Base-by-base conservation (phyloP, 2,888 invertebrate genomes). In the Lapara coniferarum region DNA sequence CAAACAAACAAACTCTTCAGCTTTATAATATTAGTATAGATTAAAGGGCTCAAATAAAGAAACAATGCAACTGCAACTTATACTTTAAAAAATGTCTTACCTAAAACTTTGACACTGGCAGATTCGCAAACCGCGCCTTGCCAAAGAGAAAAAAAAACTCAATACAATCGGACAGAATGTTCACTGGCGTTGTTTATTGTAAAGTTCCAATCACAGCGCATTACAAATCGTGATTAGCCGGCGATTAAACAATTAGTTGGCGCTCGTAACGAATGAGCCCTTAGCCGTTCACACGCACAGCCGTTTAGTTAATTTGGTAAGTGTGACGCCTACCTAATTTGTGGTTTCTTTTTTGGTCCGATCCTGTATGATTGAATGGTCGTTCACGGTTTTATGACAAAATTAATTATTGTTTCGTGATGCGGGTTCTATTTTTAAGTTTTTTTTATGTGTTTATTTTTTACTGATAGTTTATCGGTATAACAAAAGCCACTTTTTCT, bases 221-320 rank as follows among this genome's bases (percentile, higher is more conserved):
- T 67, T 63, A 70, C 70, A 49, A 67, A 70, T 63, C 56, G 80
- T 83, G 87, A 89, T 91, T 88, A 87, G 75, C 69, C 83, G 84
- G 78, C 84, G 84, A 89, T 90, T 89, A 90, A 82, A 85, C 86
- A 89, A 90, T 90, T 90, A 86, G 82, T 84, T 80, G 79, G 73
- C 76, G 79, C 74, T 76, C 81, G 80, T 83, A 83, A 66, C 57
- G 69, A 69, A 56, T 67, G 49, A 49, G 69, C 14, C 69, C 56
- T 66, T 66, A 46, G 16, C 55, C 49, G 37, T 68, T 63, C 68
- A 63, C 68, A 69, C 68, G 68, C 63, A 69, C 68, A 52, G 44
- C 37, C 13, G 53, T 63, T 63, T 63, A 63, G 68, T 63, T 69
- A 69, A 69, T 63, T 63, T 52, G 52, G 63, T 69, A 63, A 19